These are phyloP conservation scores for Leptocoma aspasia DNA, from an alignment of 2,113 vertebrate species.

Conservation along the genomic window DNA sequence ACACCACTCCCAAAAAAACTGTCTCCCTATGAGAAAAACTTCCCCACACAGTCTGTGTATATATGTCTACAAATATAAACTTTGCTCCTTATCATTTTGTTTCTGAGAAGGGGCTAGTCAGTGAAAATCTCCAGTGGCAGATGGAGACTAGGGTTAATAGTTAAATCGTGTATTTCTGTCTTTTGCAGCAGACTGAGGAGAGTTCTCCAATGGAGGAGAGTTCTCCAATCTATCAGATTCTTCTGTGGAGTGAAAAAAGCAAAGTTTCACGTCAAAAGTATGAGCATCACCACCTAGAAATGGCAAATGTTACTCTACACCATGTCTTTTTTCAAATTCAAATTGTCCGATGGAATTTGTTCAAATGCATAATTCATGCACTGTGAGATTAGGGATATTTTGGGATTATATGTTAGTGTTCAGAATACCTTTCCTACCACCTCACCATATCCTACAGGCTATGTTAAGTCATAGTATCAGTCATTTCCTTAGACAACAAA, in stretches of 20 bases:
- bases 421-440: background rate
- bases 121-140: background rate
- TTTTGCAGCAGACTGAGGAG: background rate
- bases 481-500: background rate
- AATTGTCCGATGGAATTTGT: background rate
- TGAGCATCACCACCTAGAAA: background rate
- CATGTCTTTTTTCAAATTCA: background rate
- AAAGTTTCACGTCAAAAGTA: background rate
- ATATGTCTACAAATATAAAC: background rate
- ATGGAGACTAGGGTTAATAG: background rate
- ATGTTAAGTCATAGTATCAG: background rate
- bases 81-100: background rate
- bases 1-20: background rate
- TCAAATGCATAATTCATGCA: background rate
- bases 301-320: background rate
- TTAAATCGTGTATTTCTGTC: accelerated
- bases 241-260: background rate
- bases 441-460: background rate
- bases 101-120: background rate
- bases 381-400: background rate
- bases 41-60: background rate
- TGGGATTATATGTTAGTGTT: background rate
- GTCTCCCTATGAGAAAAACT: background rate
- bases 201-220: background rate
- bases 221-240: background rate